A percentile compares a stretch with the other conserved stretches of the same genome.
phyloP scores from a whole-genome alignment of 1,140 invertebrate genomes.

The Caenorhabditis inopinata region DNA sequence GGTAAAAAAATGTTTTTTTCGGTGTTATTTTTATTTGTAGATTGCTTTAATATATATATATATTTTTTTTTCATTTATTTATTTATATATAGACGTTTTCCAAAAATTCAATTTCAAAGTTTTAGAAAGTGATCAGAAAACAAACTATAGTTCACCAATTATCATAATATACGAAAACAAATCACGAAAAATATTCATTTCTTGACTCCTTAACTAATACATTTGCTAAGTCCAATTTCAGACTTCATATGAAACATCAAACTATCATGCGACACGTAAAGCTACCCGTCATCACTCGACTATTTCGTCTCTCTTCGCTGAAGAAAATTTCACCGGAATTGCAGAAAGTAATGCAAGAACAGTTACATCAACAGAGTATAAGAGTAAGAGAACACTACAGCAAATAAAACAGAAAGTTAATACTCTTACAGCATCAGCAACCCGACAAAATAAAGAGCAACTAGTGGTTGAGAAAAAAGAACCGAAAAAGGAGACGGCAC shows the following conservation, averaged over 20 bases:
- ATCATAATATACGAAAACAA: too few species aligned
- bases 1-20: background rate
- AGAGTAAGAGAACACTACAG: background rate
- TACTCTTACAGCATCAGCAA: background rate
- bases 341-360: background rate
- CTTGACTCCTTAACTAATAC: too few species aligned
- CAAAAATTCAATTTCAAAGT: too few species aligned
- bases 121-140: too few species aligned
- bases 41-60: too few species aligned
- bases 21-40: too few species aligned
- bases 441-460: background rate
- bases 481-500: background rate
- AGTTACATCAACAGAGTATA: background rate
- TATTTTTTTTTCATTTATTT: too few species aligned
- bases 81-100: too few species aligned
- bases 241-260: background rate
- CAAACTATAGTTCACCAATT: too few species aligned
- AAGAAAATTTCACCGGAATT: conserved; percentile 13
- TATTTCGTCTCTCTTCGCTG: background rate
- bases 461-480: background rate
- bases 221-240: background rate
- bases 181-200: too few species aligned
- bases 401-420: background rate
- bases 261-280: background rate
- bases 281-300: background rate